These are phyloP conservation scores for Poecilia velifera DNA, from an alignment of 2,797 vertebrate species.

Conservation along the genomic window DNA sequence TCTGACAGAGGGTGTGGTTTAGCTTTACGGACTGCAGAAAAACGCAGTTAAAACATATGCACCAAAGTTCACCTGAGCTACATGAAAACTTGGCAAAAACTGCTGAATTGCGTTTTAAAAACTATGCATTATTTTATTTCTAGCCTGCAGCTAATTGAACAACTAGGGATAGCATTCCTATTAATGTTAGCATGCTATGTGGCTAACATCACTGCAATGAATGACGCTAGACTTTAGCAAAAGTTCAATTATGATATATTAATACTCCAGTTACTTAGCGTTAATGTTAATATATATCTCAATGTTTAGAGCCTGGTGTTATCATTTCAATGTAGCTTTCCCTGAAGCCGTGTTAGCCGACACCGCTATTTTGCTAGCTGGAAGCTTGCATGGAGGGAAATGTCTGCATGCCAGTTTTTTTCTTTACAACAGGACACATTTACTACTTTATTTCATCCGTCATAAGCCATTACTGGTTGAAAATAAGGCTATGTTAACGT, in stretches of 20 bases:
- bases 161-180: constrained; percentile 31
- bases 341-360: not conserved
- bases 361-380: constrained; percentile 77
- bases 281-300: rapidly evolving
- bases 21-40: constrained; percentile 31
- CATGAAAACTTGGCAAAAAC: no score
- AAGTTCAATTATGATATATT: not conserved
- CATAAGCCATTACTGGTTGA: not conserved
- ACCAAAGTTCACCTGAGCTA: rapidly evolving
- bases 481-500: not conserved
- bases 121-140: no score
- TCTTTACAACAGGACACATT: constrained; percentile 46
- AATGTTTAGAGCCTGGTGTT: not conserved
- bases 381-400: constrained; percentile 85
- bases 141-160: constrained; percentile 17
- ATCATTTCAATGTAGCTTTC: not conserved
- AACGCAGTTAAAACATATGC: not conserved
- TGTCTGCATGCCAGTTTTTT: constrained; percentile 61
- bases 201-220: constrained; percentile 23
- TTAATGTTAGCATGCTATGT: constrained; percentile 60
- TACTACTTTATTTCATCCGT: not conserved
- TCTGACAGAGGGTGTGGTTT: constrained; percentile 68
- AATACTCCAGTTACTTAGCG: rapidly evolving
- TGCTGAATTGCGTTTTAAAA: not conserved
- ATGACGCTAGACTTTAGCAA: constrained; percentile 1